These are phyloP conservation scores for Latrodectus geometricus DNA, from an alignment of 1,140 invertebrate species.

Conservation along the genomic window DNA sequence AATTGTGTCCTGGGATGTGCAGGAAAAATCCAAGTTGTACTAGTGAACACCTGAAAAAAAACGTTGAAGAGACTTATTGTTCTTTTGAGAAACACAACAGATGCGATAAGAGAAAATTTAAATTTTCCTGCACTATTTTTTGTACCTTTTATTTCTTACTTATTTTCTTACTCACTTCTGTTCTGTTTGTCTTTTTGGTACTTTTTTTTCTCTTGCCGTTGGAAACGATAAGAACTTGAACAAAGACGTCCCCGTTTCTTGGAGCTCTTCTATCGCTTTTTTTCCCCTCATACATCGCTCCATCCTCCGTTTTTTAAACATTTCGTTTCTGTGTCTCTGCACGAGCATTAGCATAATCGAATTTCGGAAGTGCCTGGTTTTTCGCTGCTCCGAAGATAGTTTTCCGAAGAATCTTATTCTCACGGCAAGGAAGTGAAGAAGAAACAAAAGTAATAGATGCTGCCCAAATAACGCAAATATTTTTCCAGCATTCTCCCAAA, in stretches of 20 bases:
- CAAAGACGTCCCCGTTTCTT: conserved; percentile 36
- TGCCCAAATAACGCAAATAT: conserved; percentile 36
- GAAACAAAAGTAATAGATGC: not conserved
- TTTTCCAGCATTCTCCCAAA: conserved; percentile 23
- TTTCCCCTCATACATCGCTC: not conserved
- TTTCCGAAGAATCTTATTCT: conserved; percentile 17
- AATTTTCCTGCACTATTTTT: conserved; percentile 28
- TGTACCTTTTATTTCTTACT: conserved; percentile 10
- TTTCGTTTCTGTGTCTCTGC: conserved; percentile 51
- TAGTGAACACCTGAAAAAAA: conserved; percentile 29
- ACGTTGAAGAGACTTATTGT: conserved; percentile 19
- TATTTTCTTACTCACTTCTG: conserved; percentile 15
- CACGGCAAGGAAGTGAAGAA: not conserved
- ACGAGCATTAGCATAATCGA: conserved; percentile 55
- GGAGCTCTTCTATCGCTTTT: not conserved
- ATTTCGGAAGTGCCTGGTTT: conserved; percentile 33
- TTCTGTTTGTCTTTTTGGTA: conserved; percentile 30
- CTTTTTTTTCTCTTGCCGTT: not conserved
- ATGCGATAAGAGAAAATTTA: conserved; percentile 57
- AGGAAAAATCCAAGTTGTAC: conserved; percentile 34
- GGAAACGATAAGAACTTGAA: conserved; percentile 41
- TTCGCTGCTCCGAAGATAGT: conserved; percentile 25
- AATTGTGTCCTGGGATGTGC: conserved; percentile 40
- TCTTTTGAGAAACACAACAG: conserved; percentile 42
- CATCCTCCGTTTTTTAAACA: conserved; percentile 33